Evolutionary conservation across 2,888 invertebrate genomes (phyloP).

Genomic region (Pseudanteris insignis): DNA sequence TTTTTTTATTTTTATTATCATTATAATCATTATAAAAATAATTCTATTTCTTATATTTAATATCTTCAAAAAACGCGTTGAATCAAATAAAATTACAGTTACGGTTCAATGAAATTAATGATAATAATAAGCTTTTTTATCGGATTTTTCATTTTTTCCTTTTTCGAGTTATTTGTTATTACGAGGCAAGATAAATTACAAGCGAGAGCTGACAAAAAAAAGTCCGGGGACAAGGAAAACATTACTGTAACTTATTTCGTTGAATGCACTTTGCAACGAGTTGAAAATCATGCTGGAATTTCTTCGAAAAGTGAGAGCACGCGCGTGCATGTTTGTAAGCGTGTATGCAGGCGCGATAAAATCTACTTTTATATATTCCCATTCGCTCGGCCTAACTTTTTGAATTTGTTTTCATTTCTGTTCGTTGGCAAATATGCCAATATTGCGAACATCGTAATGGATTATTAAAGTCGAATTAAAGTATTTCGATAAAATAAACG

Average conservation of each 20-base stretch:
- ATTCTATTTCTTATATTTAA: no score
- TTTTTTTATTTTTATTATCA: no score
- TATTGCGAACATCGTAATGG: conserved; percentile 14
- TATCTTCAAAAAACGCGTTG: no score
- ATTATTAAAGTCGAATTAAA: no score
- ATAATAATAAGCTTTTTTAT: no score
- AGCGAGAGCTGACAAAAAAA: conserved; percentile 22
- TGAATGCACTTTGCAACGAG: conserved; percentile 32
- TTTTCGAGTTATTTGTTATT: no score
- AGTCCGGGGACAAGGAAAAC: no score
- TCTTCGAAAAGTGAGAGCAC: conserved; percentile 3
- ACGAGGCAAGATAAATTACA: no score
- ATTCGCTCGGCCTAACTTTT: conserved; percentile 27
- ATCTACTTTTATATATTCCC: conserved; percentile 30
- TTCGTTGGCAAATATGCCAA: not conserved
- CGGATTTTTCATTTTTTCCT: no score
- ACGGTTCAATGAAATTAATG: not conserved
- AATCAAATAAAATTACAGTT: not conserved
- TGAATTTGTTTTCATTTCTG: conserved; percentile 31
- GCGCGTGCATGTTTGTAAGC: conserved; percentile 2
- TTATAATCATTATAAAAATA: no score
- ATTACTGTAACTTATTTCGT: conserved; percentile 32
- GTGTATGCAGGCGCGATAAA: conserved; percentile 22
- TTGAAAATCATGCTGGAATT: conserved; percentile 33
- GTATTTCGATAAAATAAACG: no score